Evolutionary conservation across 2,888 invertebrate species (phyloP), one percentile per base, ranked within the genome.

Genomic region (Nematopogon swammerdamellus): DNA sequence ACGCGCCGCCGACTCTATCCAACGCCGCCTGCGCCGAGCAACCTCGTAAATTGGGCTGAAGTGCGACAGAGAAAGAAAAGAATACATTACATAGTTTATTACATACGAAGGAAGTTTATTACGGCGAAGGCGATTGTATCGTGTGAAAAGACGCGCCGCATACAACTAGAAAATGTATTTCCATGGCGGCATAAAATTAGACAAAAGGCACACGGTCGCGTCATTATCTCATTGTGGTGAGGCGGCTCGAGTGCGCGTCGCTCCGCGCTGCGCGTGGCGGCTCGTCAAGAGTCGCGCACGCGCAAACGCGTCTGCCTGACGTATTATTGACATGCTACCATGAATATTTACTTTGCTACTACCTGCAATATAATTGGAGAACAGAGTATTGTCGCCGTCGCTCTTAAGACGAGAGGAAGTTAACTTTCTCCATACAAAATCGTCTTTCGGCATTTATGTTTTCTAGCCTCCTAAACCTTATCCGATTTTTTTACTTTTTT

Each of bases 271-370:
- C 25, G 25, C 4, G 5, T 6, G 25, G 5, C 25, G 25, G 25
- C 25, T n/a, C n/a, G n/a, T n/a, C n/a, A n/a, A n/a, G n/a, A n/a
- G n/a, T n/a, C n/a, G n/a, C n/a, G n/a, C n/a, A n/a, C n/a, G n/a
- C n/a, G n/a, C n/a, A n/a, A n/a, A n/a, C n/a, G n/a, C 60, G 59
- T 59, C 59, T 59, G 61, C 58, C 61, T 63, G 63, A 61, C 63
- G 59, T 64, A 65, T 62, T 64, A 64, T 64, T 64, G 66, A 65
- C 65, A 62, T 59, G 59, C 57, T 60, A 58, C 57, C 62, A 63
- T 57, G 53, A 59, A 62, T 60, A 65, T 60, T 59, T 58, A 58
- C 59, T 55, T n/a, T n/a, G n/a, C n/a, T n/a, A n/a, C n/a, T n/a
- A n/a, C n/a, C n/a, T n/a, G n/a, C n/a, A n/a, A n/a, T n/a, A n/a